These are phyloP conservation scores for Diorhabda elongata DNA, from an alignment of 1,140 invertebrate genomes.

Conservation along the genomic window DNA sequence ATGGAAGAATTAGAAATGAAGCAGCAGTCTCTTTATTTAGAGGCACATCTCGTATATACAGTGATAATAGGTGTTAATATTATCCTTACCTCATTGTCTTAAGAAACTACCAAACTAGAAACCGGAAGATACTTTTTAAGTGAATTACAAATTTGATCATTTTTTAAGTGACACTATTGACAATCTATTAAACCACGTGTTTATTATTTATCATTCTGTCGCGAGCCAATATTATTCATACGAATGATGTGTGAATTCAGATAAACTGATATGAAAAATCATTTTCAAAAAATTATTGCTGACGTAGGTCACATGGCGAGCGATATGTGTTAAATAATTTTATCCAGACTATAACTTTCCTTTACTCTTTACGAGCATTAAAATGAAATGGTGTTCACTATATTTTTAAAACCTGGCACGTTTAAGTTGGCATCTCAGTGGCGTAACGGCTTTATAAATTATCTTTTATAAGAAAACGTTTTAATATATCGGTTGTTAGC, in stretches of 20 bases:
- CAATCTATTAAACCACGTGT: background rate
- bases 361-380: conserved; percentile 13
- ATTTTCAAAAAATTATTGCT: background rate
- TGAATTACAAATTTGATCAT: background rate
- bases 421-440: conserved; percentile 10
- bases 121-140: no score
- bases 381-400: conserved; percentile 19
- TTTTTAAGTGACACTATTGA: background rate
- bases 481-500: no score
- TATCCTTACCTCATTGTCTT: no score
- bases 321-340: conserved; percentile 25
- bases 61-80: no score
- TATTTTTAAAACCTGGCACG: conserved; percentile 30
- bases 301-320: background rate
- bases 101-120: no score
- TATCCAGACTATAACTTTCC: conserved; percentile 16
- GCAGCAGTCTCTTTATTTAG: no score
- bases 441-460: conserved; percentile 6
- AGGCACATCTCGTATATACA: no score
- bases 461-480: background rate
- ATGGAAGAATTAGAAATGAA: no score
- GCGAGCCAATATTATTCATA: background rate
- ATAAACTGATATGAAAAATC: background rate
- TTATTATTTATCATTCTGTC: background rate
- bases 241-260: background rate